Base-by-base conservation (phyloP, 2,113 vertebrate species). In the Pelusios castaneus region DNA sequence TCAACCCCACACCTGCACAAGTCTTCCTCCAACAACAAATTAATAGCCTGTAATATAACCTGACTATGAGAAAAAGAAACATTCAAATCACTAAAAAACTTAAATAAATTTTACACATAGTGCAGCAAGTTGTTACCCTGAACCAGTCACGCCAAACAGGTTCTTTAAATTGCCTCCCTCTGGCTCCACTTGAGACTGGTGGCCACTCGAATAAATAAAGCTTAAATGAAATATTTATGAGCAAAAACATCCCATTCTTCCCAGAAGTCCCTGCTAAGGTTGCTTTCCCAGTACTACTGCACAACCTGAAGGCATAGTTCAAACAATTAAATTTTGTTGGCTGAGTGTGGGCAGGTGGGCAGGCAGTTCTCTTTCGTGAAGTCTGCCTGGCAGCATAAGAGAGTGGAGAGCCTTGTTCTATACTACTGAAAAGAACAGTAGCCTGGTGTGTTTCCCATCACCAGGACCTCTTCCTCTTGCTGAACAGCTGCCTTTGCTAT, bases 71-170 rank as follows among this genome's bases (percentile, higher is more conserved):
- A n/a, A 63, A 34, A 14, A 63, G 3, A 0, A 92, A 1, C 3
- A 70, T 58, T 91, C 88, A 10, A 58, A 43, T 75, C 5, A 45
- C 34, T 83, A 58, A 31, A 86, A 90, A 81, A 34, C 17, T 75
- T 0, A 8, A 79, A 82, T 24, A 1, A 0, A 14, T 34, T 70
- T 41, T 38, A 17, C 52, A 12, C 87, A 3, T 54, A 7, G 31
- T 83, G 58, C 49, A 51, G 43, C 60, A 82, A n/a, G 16, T 80
- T 43, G 3, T 47, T 2, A 83, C 80, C 63, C 10, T 1, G 6
- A 88, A 27, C 56, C 5, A 56, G 11, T n/a, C 31, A 47, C 21
- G 80, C 54, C 29, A 79, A 38, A 5, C 10, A 83, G 31, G 41
- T 77, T 3, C 83, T 29, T 79, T 83, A 51, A 88, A 75, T 78